phyloP scores from a whole-genome alignment of 2,113 vertebrate species.

The Pterophyllum scalare region DNA sequence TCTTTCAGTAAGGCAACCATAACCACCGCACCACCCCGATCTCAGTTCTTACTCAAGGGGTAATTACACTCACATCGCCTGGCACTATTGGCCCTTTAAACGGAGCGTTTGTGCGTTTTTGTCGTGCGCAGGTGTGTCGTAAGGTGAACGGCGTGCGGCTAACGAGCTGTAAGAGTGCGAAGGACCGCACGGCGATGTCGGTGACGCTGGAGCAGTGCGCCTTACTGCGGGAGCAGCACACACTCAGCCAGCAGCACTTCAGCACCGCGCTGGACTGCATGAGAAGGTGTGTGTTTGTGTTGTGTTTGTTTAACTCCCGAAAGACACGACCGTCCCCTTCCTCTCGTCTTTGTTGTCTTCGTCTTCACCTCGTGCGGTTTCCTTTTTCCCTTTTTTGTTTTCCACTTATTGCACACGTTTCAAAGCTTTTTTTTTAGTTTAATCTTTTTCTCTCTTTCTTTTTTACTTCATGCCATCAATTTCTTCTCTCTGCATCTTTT shows the following conservation, averaged over 20 bases:
- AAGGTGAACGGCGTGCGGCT: constrained; percentile 88
- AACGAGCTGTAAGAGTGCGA: constrained; percentile 94
- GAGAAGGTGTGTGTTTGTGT: constrained; percentile 85
- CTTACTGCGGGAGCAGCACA: constrained; percentile 86
- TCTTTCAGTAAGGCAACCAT: too few relatives aligned
- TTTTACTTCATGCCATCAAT: not conserved
- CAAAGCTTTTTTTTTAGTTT: not conserved
- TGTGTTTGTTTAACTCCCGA: not conserved
- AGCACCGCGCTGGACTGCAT: constrained; percentile 87
- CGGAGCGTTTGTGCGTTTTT: not conserved
- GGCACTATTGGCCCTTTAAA: not conserved
- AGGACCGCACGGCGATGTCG: constrained; percentile 93
- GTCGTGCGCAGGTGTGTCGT: constrained; percentile 84
- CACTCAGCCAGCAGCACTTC: constrained; percentile 87
- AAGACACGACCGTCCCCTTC: not conserved
- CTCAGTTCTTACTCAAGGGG: not conserved
- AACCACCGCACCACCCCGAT: too few relatives aligned
- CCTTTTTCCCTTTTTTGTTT: not conserved
- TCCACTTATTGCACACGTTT: not conserved
- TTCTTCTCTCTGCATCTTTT: not conserved
- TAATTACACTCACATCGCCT: not conserved
- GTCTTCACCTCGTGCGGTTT: not conserved
- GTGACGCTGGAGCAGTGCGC: constrained; percentile 92
- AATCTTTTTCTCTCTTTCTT: not conserved
- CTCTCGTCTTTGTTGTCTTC: not conserved